Conservation (phyloP, 53 echinoderm and acorn worm species). For the Paracentrotus lividus region DNA sequence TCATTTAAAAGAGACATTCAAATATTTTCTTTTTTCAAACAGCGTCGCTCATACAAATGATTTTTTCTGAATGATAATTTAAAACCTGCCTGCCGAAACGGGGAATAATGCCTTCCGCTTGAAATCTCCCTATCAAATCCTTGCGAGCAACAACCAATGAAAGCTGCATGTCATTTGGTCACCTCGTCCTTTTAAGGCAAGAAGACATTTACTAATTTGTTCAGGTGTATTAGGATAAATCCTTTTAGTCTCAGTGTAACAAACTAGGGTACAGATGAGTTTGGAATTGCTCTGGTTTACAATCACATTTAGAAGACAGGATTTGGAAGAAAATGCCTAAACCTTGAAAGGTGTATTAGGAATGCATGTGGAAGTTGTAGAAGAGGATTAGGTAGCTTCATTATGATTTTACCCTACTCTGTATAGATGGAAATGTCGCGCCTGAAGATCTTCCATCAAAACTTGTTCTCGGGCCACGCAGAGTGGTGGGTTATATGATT, state of each 20-base stretch:
- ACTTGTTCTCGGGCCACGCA: no score
- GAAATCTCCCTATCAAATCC: neutral
- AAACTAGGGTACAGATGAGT: conserved; percentile 6
- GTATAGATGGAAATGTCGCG: no score
- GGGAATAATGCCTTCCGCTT: neutral
- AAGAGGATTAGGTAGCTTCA: neutral
- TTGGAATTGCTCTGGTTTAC: neutral
- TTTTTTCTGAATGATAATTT: no score
- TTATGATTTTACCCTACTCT: neutral
- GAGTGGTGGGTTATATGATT: no score
- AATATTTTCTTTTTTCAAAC: neutral
- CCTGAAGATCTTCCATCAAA: no score
- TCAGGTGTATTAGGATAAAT: no score
- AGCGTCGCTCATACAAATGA: no score
- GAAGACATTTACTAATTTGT: no score
- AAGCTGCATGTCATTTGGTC: neutral
- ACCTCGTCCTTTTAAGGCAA: no score
- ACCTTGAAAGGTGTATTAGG: conserved; percentile 6
- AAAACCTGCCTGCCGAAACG: neutral
- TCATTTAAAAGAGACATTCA: neutral
- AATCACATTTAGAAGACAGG: neutral
- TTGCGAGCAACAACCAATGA: neutral
- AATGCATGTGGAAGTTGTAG: neutral
- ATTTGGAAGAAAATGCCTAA: neutral
- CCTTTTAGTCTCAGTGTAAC: no score